Base-by-base conservation (phyloP, 2,888 invertebrate genomes). In the Cosmopolites sordidus region DNA sequence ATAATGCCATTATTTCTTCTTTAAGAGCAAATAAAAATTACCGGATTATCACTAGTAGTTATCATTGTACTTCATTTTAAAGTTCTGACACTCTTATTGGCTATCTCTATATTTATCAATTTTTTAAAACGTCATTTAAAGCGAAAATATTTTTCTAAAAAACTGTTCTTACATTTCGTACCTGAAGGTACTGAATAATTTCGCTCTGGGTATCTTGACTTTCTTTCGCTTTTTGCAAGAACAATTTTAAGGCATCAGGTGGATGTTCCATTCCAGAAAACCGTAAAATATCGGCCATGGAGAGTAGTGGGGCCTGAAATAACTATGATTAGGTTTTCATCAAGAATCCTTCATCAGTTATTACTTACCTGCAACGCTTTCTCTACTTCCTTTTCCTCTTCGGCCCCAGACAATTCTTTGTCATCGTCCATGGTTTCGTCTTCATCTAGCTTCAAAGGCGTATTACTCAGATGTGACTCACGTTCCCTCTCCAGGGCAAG, bases 401-500 rank as follows among this genome's bases (percentile, higher is more conserved):
- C 80, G 47, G 80, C 78, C 16, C 78, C 79, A 47, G 80, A 78
- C 57, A 80, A 69, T 65, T 80, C 79, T 66, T 79, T 79, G 47
- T 81, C 80, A 63, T 80, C 82, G 63, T 78, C 79, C 71, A 79
- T 77, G 43, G 75, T 77, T 59, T 79, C 78, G 48, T 78, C 78
- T 55, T 77, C 77, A 50, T 78, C 76, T 29, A 73, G 61, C 62
- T 66, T 72, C 45, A 67, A 64, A 37, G 69, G 63, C 41, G 67
- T 65, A 53, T 66, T 69, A 61, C 65, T 72, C 54, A 80, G 70
- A 77, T 85, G 73, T 73, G 79, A 81, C 68, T 87, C 86, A 63
- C 84, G 79, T 68, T 83, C 83, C 45, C 82, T 79, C 65, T 89
- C 89, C 75, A 85, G 77, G 51, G 83, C 80, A 68, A 89, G 78